Evolutionary conservation across 64 coral and sea anemone species (phyloP).

Genomic region (Astreopora myriophthalma): DNA sequence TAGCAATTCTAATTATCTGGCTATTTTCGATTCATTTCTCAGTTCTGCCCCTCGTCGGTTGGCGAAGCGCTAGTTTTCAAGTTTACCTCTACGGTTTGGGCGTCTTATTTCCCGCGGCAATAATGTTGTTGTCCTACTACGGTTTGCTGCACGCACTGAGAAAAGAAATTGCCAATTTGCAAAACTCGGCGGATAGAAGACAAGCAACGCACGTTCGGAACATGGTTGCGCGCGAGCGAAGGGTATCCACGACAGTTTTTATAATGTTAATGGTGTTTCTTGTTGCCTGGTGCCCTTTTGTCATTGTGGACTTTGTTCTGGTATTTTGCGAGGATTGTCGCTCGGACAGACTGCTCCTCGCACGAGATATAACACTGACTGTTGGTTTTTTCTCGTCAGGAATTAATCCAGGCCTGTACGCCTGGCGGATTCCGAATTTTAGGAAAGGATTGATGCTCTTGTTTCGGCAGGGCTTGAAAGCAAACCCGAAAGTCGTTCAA

Average conservation of each 20-base stretch:
- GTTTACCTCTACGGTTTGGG: slow-evolving; percentile 82
- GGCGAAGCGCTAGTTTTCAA: slow-evolving; percentile 79
- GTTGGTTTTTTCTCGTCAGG: slow-evolving; percentile 90
- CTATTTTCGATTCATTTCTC: slow-evolving; percentile 77
- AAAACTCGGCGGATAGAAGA: slow-evolving; percentile 40
- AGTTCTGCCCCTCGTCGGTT: slow-evolving; percentile 73
- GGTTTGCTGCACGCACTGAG: slow-evolving; percentile 63
- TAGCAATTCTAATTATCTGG: slow-evolving; percentile 69
- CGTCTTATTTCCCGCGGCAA: slow-evolving; percentile 58
- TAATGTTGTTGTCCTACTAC: slow-evolving; percentile 79
- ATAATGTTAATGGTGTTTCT: slow-evolving; percentile 92
- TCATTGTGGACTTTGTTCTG: slow-evolving; percentile 70
- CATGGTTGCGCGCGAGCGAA: slow-evolving; percentile 66
- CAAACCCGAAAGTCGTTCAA: background rate
- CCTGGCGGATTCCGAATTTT: slow-evolving; percentile 85
- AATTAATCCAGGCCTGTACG: slow-evolving; percentile 79
- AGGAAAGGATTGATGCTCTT: slow-evolving; percentile 46
- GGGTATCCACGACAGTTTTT: slow-evolving; percentile 80
- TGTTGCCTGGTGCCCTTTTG: slow-evolving; percentile 85
- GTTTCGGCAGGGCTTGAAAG: slow-evolving; percentile 8
- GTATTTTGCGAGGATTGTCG: slow-evolving; percentile 81
- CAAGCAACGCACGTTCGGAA: slow-evolving; percentile 54
- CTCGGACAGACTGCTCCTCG: slow-evolving; percentile 45
- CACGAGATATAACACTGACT: slow-evolving; percentile 73
- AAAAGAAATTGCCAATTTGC: slow-evolving; percentile 59